A percentile compares a stretch with the other conserved stretches of the same genome.
Evolutionary conservation across 2,888 invertebrate genomes (phyloP).

Genomic region (Cerastoderma edule): DNA sequence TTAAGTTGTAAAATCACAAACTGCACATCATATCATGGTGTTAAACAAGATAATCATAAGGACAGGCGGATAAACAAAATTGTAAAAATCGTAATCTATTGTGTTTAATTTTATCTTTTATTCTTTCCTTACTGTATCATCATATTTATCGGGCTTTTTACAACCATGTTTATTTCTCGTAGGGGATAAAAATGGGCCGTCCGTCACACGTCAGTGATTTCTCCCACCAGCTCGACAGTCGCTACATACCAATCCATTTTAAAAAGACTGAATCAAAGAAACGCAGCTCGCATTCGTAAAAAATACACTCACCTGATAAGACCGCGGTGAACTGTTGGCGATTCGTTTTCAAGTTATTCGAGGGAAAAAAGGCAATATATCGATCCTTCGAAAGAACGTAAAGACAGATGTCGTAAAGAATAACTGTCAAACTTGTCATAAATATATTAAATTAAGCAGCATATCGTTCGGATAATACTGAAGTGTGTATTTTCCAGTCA

Average conservation of each 20-base stretch:
- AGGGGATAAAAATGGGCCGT: constrained; percentile 38
- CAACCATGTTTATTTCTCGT: background rate
- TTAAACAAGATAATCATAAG: background rate
- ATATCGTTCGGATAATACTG: constrained; percentile 46
- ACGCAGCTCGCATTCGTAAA: constrained; percentile 15
- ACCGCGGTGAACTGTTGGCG: constrained; percentile 15
- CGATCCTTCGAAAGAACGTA: constrained; percentile 6
- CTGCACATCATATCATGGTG: background rate
- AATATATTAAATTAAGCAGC: constrained; percentile 46
- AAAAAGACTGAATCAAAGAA: background rate
- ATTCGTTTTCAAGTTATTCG: constrained; percentile 3
- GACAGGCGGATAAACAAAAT: too few species aligned
- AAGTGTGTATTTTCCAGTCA: constrained; percentile 58
- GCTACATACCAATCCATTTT: constrained; percentile 14
- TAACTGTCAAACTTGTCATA: constrained; percentile 47
- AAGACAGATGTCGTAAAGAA: constrained; percentile 32
- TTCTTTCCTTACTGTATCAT: background rate
- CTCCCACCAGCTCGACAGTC: constrained; percentile 5
- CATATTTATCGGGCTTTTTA: constrained; percentile 11
- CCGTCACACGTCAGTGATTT: constrained; percentile 36
- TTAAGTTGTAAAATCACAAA: constrained; percentile 14
- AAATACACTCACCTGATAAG: constrained; percentile 36
- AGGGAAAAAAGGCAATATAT: too few species aligned
- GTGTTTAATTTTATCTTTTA: too few species aligned
- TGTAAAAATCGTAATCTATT: too few species aligned